Evolutionary conservation across 2,888 invertebrate genomes (phyloP), one percentile per base, ranked within the genome.

Genomic region (Cremastinae sp.): DNA sequence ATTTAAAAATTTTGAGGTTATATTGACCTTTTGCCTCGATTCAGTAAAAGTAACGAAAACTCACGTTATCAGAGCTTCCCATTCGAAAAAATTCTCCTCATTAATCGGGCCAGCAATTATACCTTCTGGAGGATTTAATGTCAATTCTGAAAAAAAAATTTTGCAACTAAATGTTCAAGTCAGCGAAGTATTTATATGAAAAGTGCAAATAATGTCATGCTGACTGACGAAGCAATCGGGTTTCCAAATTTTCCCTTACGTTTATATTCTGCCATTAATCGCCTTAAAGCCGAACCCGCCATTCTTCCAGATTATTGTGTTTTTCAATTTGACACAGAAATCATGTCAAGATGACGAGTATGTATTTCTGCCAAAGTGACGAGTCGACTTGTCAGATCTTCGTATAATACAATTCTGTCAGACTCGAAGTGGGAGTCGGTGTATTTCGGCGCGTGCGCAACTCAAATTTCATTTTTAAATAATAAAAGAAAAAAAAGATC

Each of bases 21-120:
- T 49, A n/a, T 45, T 20, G 56, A 12, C 10, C 14, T 53, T 14
- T 16, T 4, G 8, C 28, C 20, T 41, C n/a, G 14, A 34, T 38
- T 9, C 38, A 12, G 14, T 0, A 10, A 49, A 61, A 74, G 22
- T 59, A 10, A 45, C 45, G n/a, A 16, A 2, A 65, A 91, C 92
- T 91, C 92, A 96, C 96, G 97, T 97, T 83, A 99, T 98, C 18
- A 98, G 91, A 10, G 98, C 98, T 91, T 99, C 98, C 99, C 99
- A 99, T 92, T 99, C 99, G 91, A 99, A 99, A 90, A 99, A 99
- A 89, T 99, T 99, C 87, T 99, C 99, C 91, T 99, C 99, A 88
- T 97, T 97, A 66, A 98, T 94, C 22, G 99, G 99, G 0, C 99
- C 99, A 75, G 99, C 99, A 78, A 99, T 95, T 73, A 99, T 99